Conservation (phyloP, 1,140 invertebrate species). For the Protaetia brevitarsis region DNA sequence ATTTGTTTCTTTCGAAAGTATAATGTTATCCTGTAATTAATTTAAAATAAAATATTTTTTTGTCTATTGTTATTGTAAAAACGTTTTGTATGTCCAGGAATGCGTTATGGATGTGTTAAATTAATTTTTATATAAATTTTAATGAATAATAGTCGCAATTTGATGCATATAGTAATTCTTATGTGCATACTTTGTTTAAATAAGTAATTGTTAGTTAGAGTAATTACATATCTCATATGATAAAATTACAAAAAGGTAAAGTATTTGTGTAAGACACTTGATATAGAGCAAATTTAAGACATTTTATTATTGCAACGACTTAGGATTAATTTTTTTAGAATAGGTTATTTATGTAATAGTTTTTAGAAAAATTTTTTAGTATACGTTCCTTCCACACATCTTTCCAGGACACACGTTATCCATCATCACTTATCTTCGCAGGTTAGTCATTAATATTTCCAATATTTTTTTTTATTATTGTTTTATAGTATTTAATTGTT, state of each 20-base stretch:
- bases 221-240: constrained; percentile 16
- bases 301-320: constrained; percentile 24
- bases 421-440: constrained; percentile 1
- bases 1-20: background rate
- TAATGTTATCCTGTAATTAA: background rate
- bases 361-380: constrained; percentile 15
- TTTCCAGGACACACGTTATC: constrained; percentile 16
- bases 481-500: background rate
- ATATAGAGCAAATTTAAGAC: constrained; percentile 21
- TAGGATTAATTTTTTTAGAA: constrained; percentile 12
- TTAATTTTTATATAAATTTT: constrained; percentile 9
- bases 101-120: background rate
- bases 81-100: background rate
- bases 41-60: constrained; percentile 8
- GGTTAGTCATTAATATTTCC: constrained; percentile 8
- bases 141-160: background rate
- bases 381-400: constrained; percentile 21
- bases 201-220: constrained; percentile 12
- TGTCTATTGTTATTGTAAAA: constrained; percentile 4
- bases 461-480: background rate
- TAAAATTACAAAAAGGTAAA: constrained; percentile 15
- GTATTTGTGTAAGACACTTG: constrained; percentile 21
- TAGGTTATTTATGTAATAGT: constrained; percentile 21
- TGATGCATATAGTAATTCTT: background rate
- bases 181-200: constrained; percentile 16